phyloP scores from a whole-genome alignment of 2,888 invertebrate genomes.

The Drosophila ezoana region DNA sequence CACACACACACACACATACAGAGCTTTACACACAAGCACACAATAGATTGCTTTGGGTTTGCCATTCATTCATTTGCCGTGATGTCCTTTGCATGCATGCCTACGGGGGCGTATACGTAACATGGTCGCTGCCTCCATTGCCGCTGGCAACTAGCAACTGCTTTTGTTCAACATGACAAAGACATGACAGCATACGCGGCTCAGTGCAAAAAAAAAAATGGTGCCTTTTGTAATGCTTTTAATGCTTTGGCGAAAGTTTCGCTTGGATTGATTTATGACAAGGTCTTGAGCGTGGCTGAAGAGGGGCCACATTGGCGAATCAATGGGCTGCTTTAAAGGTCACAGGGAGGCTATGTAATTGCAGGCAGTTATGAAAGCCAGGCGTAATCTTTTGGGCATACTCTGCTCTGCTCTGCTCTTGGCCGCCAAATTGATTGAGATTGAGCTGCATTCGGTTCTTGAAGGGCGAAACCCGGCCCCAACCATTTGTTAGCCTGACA shows the following conservation, averaged over 20 bases:
- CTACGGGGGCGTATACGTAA: conserved; percentile 69
- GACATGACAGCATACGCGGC: conserved; percentile 71
- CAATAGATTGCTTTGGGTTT: conserved; percentile 72
- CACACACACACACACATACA: conserved; percentile 7
- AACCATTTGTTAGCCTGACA: conserved; percentile 39
- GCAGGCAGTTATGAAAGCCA: conserved; percentile 50
- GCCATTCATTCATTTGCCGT: conserved; percentile 54
- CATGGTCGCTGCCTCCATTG: conserved; percentile 40
- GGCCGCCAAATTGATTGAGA: conserved; percentile 51
- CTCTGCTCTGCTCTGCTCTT: conserved; percentile 13
- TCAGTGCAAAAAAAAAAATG: conserved; percentile 34
- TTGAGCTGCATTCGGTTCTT: conserved; percentile 40
- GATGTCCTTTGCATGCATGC: conserved; percentile 69
- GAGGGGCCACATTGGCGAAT: conserved; percentile 46
- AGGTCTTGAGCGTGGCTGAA: conserved; percentile 4
- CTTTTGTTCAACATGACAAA: conserved; percentile 80
- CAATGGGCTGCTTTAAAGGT: conserved; percentile 49
- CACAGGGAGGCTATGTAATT: conserved; percentile 40
- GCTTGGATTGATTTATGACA: conserved; percentile 74
- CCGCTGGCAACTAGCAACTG: conserved; percentile 33
- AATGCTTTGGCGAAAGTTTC: conserved; percentile 65
- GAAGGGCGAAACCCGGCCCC: background rate
- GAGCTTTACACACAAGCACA: conserved; percentile 32
- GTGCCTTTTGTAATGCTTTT: conserved; percentile 74
- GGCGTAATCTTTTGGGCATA: conserved; percentile 44